Percentiles rank a stretch among this genome's conserved stretches.
Evolutionary conservation across 2,113 vertebrate species (phyloP).

Genomic region (Semnornis frantzii): DNA sequence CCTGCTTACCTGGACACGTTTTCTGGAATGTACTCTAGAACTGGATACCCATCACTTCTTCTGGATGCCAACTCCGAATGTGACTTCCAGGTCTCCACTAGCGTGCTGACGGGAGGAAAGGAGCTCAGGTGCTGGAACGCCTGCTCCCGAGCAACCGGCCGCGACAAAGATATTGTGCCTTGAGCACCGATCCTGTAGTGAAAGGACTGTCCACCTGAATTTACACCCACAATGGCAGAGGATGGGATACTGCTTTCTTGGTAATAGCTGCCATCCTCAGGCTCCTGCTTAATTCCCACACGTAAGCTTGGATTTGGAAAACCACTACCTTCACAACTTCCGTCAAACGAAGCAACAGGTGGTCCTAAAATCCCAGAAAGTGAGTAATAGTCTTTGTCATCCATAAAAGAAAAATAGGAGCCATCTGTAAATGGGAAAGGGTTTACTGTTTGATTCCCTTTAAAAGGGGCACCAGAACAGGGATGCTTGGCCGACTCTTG

Average conservation of each 20-base stretch:
- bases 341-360: constrained; percentile 90
- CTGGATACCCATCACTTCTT: constrained; percentile 89
- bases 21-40: constrained; percentile 94
- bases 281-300: constrained; percentile 96
- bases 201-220: constrained; percentile 98
- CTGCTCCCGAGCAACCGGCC: constrained; percentile 91
- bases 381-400: constrained; percentile 97
- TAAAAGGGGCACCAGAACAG: constrained; percentile 88
- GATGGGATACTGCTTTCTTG: constrained; percentile 89
- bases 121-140: constrained; percentile 95
- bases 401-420: constrained; percentile 96
- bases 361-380: constrained; percentile 98
- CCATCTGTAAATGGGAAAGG: constrained; percentile 93
- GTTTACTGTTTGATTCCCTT: constrained; percentile 85
- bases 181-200: constrained; percentile 99
- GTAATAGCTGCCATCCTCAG: constrained; percentile 92
- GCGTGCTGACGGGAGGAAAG: constrained; percentile 91
- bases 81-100: constrained; percentile 97
- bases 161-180: constrained; percentile 95
- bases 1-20: constrained; percentile 82
- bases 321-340: constrained; percentile 86
- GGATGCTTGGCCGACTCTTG: constrained; percentile 89
- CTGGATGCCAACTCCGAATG: constrained; percentile 89
- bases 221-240: constrained; percentile 97
- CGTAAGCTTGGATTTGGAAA: constrained; percentile 87